These are phyloP conservation scores for Turnix velox DNA, from an alignment of 2,113 vertebrate species.

Conservation along the genomic window DNA sequence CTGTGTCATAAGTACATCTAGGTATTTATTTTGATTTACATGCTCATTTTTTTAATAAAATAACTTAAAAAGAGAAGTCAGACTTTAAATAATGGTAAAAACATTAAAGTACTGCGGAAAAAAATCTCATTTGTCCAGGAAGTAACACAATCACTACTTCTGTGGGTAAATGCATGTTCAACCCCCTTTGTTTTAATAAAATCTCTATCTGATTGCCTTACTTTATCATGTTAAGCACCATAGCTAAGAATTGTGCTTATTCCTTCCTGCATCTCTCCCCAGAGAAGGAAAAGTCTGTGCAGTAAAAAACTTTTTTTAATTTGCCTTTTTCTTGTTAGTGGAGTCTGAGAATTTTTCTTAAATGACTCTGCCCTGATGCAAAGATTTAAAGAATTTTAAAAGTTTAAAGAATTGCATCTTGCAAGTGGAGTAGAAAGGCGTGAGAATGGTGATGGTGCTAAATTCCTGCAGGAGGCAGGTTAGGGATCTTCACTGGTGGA, in stretches of 20 bases:
- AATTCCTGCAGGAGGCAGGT: background rate
- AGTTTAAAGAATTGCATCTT: background rate
- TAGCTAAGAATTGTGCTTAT: background rate
- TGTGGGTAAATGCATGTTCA: background rate
- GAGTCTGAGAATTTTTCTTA: background rate
- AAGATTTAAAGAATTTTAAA: background rate
- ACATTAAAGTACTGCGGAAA: background rate
- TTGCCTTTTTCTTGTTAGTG: background rate
- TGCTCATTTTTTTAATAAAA: background rate
- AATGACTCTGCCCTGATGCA: background rate
- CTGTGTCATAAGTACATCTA: background rate
- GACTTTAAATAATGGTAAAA: background rate
- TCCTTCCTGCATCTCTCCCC: background rate
- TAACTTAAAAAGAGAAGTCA: background rate
- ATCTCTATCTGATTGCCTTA: background rate
- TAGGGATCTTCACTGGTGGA: background rate
- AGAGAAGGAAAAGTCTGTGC: background rate
- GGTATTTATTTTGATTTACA: background rate
- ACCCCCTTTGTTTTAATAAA: background rate
- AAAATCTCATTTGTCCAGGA: background rate
- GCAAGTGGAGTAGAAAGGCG: background rate
- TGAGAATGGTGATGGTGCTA: background rate
- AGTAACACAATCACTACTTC: background rate
- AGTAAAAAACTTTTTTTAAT: background rate
- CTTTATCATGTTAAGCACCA: background rate